Base-by-base conservation (phyloP, 2,797 vertebrate genomes). In the Rhadinocentrus ornatus region DNA sequence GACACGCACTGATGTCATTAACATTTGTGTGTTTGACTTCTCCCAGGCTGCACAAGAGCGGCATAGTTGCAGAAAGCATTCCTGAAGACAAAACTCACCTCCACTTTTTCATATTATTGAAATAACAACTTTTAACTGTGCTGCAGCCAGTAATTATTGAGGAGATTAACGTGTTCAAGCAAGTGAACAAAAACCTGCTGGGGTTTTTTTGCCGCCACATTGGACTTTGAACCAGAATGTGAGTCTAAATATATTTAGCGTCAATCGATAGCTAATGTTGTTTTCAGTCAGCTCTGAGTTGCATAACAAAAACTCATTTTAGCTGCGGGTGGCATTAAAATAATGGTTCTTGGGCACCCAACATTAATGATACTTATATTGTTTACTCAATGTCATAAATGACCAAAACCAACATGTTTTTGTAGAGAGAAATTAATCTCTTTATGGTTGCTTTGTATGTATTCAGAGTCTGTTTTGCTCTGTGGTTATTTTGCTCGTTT, bases 1-100 rank as follows among this genome's bases (percentile, higher is more conserved):
- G 71, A 32, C 31, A 32, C 81, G 85, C 66, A 20, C 77, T 88
- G 83, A 92, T 81, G 74, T 73, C 74, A 73, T 91, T 89, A 89
- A 18, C 52, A 54, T 77, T 64, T 71, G 57, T 46, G 70, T 37
- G 39, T 58, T 60, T 0, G 20, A 13, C 20, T 29, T 50, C 69
- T 70, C 24, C 41, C 48, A 20, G 46, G 57, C 44, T 26, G 59
- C 77, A 37, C 53, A 55, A 37, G 31, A 79, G 44, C 60, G 50
- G 69, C 66, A 3, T 52, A 46, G 53, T 26, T 13, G 13, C 6
- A 73, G 73, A 64, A 69, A 74, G 62, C 32, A 24, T 58, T 69
- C 50, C 15, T 0, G 16, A 57, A 29, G 34, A 66, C 31, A 72
- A 59, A 31, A 22, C 26, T 56, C 10, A 2, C 61, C 31, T 55